A percentile compares a stretch with the other conserved stretches of the same genome.
phyloP scores from a whole-genome alignment of 2,888 invertebrate species.

The Agonopterix arenella region DNA sequence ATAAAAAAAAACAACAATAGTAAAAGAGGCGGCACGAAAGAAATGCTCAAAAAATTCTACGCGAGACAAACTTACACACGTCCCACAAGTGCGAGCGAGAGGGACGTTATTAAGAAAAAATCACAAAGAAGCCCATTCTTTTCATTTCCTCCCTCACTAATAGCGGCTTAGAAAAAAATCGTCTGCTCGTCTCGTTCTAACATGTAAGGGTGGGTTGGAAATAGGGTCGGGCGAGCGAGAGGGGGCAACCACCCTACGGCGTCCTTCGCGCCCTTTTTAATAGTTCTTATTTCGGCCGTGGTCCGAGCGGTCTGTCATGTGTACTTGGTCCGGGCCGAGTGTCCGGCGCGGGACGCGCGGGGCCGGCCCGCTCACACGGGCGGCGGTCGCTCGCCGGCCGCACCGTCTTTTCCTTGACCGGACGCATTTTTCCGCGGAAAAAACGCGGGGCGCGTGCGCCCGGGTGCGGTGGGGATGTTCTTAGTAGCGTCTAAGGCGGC shows the following conservation, averaged over 20 bases:
- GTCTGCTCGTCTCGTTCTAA: conserved; percentile 62
- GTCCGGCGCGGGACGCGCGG: conserved; percentile 22
- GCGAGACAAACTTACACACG: conserved; percentile 38
- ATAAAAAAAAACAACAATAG: conserved; percentile 58
- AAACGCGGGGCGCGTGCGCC: conserved; percentile 74
- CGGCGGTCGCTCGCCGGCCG: conserved; percentile 40
- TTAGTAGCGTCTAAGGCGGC: conserved; percentile 72
- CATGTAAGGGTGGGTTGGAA: conserved; percentile 53
- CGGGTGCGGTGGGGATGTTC: conserved; percentile 72
- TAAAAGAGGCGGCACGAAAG: conserved; percentile 68
- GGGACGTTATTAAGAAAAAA: conserved; percentile 62
- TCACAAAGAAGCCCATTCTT: conserved; percentile 73
- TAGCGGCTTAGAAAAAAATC: conserved; percentile 74
- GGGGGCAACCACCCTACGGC: conserved; percentile 50
- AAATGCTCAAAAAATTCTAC: conserved; percentile 54
- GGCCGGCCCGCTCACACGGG: conserved; percentile 27
- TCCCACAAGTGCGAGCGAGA: conserved; percentile 53
- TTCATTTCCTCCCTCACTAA: conserved; percentile 74
- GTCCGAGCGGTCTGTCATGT: conserved; percentile 60
- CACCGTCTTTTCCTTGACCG: conserved; percentile 72
- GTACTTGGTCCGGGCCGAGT: conserved; percentile 32
- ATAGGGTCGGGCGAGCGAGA: conserved; percentile 66
- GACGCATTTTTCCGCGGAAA: conserved; percentile 76
- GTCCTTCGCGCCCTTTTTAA: conserved; percentile 67
- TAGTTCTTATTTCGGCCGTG: conserved; percentile 67